These are phyloP conservation scores for Coluber constrictor DNA, from an alignment of 2,797 vertebrate species.

Conservation along the genomic window DNA sequence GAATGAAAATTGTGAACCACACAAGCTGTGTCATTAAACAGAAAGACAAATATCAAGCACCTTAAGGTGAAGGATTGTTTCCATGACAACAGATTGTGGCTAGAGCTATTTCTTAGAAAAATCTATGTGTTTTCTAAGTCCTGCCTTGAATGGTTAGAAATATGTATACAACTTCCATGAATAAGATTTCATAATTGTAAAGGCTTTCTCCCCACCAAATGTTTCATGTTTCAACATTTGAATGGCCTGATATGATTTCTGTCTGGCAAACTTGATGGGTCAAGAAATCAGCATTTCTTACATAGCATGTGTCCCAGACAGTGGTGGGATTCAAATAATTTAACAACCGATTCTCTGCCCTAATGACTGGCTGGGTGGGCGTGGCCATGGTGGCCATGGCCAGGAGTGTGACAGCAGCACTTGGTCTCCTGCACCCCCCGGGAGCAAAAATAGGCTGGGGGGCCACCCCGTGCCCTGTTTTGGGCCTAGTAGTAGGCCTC, in stretches of 20 bases:
- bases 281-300: neutral
- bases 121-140: neutral
- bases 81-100: neutral
- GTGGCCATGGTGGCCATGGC: too few relatives aligned
- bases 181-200: neutral
- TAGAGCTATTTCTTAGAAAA: neutral
- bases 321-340: too few relatives aligned
- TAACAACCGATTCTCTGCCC: too few relatives aligned
- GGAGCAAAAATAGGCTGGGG: too few relatives aligned
- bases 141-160: neutral
- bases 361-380: too few relatives aligned
- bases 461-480: too few relatives aligned
- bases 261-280: neutral
- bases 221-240: neutral
- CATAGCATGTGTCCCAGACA: neutral
- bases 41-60: neutral
- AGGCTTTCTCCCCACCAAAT: neutral
- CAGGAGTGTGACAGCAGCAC: too few relatives aligned
- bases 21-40: conserved; percentile 22
- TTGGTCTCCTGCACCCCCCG: too few relatives aligned
- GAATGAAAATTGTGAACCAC: neutral
- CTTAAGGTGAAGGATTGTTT: neutral
- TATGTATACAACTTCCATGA: neutral
- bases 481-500: too few relatives aligned
- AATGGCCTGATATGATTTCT: neutral